Conservation (phyloP, 1,140 invertebrate species). For the Drusus annulatus region DNA sequence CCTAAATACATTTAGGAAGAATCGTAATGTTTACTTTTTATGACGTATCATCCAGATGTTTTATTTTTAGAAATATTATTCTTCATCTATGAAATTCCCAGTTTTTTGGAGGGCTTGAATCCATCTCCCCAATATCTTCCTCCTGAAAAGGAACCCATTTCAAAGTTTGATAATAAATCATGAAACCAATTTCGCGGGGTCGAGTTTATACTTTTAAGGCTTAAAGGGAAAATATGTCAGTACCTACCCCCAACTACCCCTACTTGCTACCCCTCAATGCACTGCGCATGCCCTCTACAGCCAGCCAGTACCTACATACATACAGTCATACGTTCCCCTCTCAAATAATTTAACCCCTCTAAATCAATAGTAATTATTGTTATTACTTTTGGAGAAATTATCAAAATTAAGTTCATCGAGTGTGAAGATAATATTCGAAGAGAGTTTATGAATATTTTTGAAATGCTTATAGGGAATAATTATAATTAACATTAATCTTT, state of each 20-base stretch:
- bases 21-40: no score
- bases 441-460: no score
- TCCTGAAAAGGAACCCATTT: conserved; percentile 53
- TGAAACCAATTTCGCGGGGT: conserved; percentile 58
- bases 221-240: conserved; percentile 55
- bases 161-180: conserved; percentile 60
- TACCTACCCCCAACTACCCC: conserved; percentile 22
- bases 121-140: conserved; percentile 35
- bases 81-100: neutral
- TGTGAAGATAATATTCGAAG: no score
- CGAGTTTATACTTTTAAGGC: conserved; percentile 54
- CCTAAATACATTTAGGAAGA: no score
- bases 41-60: no score
- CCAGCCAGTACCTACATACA: neutral
- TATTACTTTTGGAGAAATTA: neutral
- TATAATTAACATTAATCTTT: no score
- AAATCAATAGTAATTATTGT: conserved; percentile 34
- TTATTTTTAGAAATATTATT: no score
- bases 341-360: neutral
- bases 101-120: conserved; percentile 16
- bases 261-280: neutral
- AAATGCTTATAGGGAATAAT: no score
- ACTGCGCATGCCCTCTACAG: conserved; percentile 1
- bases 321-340: conserved; percentile 15
- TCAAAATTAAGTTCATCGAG: no score